A percentile compares a stretch with the other conserved stretches of the same genome.
Evolutionary conservation across 2,797 vertebrate species (phyloP).

Genomic region (Triplophysa yarkandensis): DNA sequence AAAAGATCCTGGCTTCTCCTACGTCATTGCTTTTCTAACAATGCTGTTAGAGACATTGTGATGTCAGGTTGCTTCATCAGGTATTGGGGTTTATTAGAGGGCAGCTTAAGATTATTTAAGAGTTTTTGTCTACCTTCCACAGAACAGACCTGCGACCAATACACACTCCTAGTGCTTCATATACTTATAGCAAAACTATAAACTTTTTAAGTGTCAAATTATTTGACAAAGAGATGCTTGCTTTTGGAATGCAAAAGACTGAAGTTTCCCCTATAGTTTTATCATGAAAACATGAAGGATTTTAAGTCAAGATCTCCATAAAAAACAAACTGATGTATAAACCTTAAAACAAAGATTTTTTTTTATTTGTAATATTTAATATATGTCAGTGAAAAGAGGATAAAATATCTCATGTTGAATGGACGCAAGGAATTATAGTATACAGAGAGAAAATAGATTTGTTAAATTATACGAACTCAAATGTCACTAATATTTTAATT

Average conservation of each 20-base stretch:
- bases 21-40: constrained; percentile 33
- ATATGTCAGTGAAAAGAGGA: no score
- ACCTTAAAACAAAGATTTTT: no score
- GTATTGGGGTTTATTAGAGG: not conserved
- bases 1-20: constrained; percentile 13
- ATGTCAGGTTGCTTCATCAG: constrained; percentile 1
- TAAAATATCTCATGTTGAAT: no score
- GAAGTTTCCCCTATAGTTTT: not conserved
- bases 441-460: no score
- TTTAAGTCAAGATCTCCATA: not conserved
- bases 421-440: no score
- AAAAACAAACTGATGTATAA: not conserved
- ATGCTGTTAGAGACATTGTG: not conserved
- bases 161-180: constrained; percentile 6
- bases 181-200: not conserved
- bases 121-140: not conserved
- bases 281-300: no score
- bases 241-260: not conserved
- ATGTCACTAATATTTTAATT: no score
- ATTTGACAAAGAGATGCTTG: no score
- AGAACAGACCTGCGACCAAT: not conserved
- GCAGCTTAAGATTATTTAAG: not conserved
- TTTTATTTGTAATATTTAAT: no score
- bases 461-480: no score
- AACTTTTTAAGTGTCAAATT: constrained; percentile 5